phyloP scores from a whole-genome alignment of 2,797 vertebrate species.

The Tenualosa ilisha region DNA sequence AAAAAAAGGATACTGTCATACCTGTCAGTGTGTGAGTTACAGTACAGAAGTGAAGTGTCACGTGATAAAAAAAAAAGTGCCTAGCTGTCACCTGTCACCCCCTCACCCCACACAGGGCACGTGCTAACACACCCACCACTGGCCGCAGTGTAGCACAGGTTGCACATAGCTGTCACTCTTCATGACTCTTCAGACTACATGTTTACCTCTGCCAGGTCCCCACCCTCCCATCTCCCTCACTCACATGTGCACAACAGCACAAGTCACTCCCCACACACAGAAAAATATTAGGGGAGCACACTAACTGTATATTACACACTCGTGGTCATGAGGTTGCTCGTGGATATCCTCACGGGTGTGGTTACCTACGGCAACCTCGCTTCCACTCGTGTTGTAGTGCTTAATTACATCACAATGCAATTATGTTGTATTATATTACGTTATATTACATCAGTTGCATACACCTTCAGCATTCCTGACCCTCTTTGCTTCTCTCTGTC shows the following conservation, averaged over 20 bases:
- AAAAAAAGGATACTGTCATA: conserved; percentile 21
- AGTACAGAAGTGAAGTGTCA: not conserved
- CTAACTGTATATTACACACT: too few relatives aligned
- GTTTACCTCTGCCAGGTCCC: not conserved
- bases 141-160: not conserved
- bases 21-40: not conserved
- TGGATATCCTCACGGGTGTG: too few relatives aligned
- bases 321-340: too few relatives aligned
- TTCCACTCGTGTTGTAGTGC: too few relatives aligned
- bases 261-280: not conserved
- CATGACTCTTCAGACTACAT: not conserved
- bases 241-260: not conserved
- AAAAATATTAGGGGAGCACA: not conserved
- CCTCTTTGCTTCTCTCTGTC: conserved; percentile 44
- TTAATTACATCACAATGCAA: not conserved
- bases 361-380: too few relatives aligned
- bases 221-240: not conserved
- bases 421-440: not conserved
- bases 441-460: conserved; percentile 23
- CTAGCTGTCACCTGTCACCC: conserved; percentile 10
- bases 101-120: conserved; percentile 26
- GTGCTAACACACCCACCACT: not conserved
- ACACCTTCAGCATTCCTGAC: conserved; percentile 27
- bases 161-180: not conserved
- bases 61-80: not conserved